Base-by-base conservation (phyloP, 2,888 invertebrate genomes). In the Drosophila picticornis region DNA sequence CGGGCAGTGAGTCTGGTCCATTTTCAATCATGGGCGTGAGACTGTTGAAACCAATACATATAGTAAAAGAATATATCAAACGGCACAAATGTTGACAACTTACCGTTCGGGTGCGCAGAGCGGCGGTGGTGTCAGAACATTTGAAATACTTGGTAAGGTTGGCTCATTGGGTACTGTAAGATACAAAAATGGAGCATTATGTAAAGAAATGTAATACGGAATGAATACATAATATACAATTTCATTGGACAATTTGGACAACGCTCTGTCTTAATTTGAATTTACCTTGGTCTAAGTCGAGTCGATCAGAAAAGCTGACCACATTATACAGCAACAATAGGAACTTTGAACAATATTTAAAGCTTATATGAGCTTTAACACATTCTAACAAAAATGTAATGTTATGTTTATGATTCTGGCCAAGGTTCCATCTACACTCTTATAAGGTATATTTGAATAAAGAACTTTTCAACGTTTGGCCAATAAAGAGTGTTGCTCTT, bases 1-100 rank as follows among this genome's bases (percentile, higher is more conserved):
- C 94, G 0, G 94, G 94, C 63, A 95, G 81, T 10, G 94, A 94
- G 51, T 92, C 78, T n/a, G 92, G 93, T 0, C 94, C 94, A 64
- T 88, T 83, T 70, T 94, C 94, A 89, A 95, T 94, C 53, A 95
- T 88, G 2, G 92, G 90, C 22, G 90, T 77, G 4, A 93, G 83
- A 10, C 93, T 93, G 10, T 0, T 9, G 25, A 46, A 56, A 19
- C 16, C 0, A 1, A 13, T 16, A 32, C 27, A 13, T 4, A 0
- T 27, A 19, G 0, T 31, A 0, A 51, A 10, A 38, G 0, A 10
- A 4, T 9, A 10, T 3, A 6, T n/a, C n/a, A 10, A 3, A 22
- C 9, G 7, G 25, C 1, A 16, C 0, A 40, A 10, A 19, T 16
- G 0, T 32, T 1, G 22, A 10, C 0, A 32, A 10, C 36, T 76